Percentiles rank a stretch among this genome's conserved stretches.
Evolutionary conservation across 1,140 invertebrate genomes (phyloP).

Genomic region (Dreissena polymorpha): DNA sequence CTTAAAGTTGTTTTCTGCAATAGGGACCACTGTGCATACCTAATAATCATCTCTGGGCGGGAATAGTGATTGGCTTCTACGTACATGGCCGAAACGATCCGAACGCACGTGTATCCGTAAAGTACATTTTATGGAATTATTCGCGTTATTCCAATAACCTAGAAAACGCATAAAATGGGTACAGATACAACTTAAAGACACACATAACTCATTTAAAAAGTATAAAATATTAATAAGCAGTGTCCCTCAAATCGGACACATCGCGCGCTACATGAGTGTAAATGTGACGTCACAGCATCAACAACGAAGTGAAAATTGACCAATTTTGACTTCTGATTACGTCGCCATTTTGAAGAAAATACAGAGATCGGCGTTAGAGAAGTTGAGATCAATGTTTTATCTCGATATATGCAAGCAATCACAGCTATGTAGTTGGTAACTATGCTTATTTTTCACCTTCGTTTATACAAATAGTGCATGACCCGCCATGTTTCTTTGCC

Average conservation of each 20-base stretch:
- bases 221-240: too few relatives aligned
- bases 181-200: too few relatives aligned
- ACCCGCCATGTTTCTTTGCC: conserved; percentile 52
- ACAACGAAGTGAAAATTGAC: conserved; percentile 54
- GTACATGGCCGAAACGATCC: conserved; percentile 47
- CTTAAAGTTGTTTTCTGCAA: too few relatives aligned
- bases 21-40: too few relatives aligned
- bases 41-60: conserved; percentile 48
- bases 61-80: conserved; percentile 39
- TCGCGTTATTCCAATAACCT: too few relatives aligned
- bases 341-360: conserved; percentile 52
- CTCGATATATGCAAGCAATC: conserved; percentile 16
- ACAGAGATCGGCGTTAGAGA: conserved; percentile 10
- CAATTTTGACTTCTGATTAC: conserved; percentile 53
- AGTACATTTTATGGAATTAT: neutral
- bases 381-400: conserved; percentile 11
- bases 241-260: conserved; percentile 19
- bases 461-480: conserved; percentile 52
- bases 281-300: conserved; percentile 55
- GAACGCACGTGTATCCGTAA: conserved; percentile 20
- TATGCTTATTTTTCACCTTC: conserved; percentile 52
- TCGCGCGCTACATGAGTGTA: conserved; percentile 54
- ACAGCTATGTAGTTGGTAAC: conserved; percentile 46
- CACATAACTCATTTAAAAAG: too few relatives aligned
- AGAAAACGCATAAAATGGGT: too few relatives aligned